Evolutionary conservation across 2,888 invertebrate genomes (phyloP), one percentile per base, ranked within the genome.

Genomic region (Spicauda simplicius): DNA sequence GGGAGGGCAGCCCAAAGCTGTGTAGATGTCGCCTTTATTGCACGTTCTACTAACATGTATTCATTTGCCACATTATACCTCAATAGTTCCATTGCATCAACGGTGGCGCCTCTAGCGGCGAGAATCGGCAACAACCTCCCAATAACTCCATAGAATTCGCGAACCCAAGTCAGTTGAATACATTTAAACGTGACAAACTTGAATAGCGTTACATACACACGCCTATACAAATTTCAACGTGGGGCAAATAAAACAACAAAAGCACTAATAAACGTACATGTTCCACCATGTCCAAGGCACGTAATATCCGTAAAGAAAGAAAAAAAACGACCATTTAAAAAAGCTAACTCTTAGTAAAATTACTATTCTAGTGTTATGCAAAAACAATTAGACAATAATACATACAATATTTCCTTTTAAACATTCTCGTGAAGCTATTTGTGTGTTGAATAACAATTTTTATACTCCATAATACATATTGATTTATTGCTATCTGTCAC

Each of bases 261-360:
- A 75, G 74, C 75, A 72, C 71, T 68, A 73, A 83, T 80, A 79
- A 79, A 82, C 41, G 52, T 80, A 86, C 84, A 85, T 78, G 81
- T 82, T 59, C 25, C 79, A 80, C 80, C 82, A 80, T 81, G 77
- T 85, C 81, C 83, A 82, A 92, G 92, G 92, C 92, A 92, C 92
- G 81, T 88, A 86, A 85, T 83, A 85, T 84, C 82, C 76, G 78
- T 87, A 88, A 87, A 81, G 74, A 78, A 84, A 33, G 33, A 33
- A 83, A 76, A 76, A 75, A 78, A 80, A 79, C 76, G 73, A 78
- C 78, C 75, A 74, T 87, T 87, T 90, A 88, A 91, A 91, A 91
- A 91, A 91, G 90, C 90, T 91, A 89, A 87, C 79, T 84, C 84
- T 87, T 88, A 89, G 68, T 76, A 77, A 73, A 76, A 76, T 63